Evolutionary conservation across 1,140 invertebrate species (phyloP).

Genomic region (Papilio dardanus): DNA sequence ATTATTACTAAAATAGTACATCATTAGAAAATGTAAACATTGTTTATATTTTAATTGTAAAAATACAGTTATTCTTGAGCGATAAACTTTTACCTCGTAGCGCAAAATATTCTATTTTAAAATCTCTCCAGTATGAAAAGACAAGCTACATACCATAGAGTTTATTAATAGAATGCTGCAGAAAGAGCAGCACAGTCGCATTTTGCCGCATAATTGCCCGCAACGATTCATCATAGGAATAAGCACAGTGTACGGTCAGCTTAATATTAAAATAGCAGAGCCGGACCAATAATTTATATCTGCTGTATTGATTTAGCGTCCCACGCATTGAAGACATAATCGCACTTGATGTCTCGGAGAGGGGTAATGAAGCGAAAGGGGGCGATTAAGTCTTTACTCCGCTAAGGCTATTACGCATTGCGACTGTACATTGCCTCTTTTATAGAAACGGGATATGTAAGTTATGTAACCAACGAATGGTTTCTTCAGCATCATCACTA

Average conservation of each 20-base stretch:
- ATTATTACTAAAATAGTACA: neutral
- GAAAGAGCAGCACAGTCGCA: constrained; percentile 15
- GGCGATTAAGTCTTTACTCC: constrained; percentile 17
- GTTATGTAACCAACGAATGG: neutral
- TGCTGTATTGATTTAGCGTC: constrained; percentile 38
- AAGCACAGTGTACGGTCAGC: constrained; percentile 26
- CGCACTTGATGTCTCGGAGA: constrained; percentile 28
- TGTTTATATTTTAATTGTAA: neutral
- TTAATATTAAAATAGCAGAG: constrained; percentile 38
- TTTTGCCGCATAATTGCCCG: constrained; percentile 33
- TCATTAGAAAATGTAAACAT: neutral
- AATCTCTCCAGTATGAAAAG: constrained; percentile 27
- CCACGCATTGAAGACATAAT: constrained; percentile 35
- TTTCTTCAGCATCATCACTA: too few relatives aligned
- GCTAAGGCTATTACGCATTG: constrained; percentile 8
- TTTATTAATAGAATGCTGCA: constrained; percentile 33
- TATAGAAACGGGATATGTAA: neutral
- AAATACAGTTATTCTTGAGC: neutral
- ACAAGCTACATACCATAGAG: constrained; percentile 20
- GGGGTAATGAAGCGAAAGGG: constrained; percentile 33
- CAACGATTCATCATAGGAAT: constrained; percentile 35
- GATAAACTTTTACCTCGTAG: neutral
- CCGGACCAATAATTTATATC: constrained; percentile 35
- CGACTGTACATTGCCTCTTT: constrained; percentile 4
- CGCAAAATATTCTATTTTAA: constrained; percentile 24